Evolutionary conservation across 1,140 invertebrate species (phyloP).

Genomic region (Asbolus verrucosus): DNA sequence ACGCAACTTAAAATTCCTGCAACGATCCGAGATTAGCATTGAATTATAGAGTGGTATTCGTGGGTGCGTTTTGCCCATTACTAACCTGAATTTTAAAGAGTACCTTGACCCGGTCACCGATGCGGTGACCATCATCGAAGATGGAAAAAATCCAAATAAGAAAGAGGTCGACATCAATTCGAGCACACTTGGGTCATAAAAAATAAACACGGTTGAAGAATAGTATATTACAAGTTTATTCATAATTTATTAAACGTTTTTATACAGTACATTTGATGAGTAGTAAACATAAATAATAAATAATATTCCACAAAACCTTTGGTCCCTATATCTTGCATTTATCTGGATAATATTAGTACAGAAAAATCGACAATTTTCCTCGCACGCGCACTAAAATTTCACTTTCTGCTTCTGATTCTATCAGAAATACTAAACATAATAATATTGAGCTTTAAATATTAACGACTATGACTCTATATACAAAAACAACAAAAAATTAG

Average conservation of each 20-base stretch:
- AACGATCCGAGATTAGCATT: slow-evolving; percentile 32
- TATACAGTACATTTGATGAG: slow-evolving; percentile 49
- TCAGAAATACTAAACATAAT: neutral
- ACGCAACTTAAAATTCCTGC: slow-evolving; percentile 13
- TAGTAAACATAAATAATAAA: slow-evolving; percentile 62
- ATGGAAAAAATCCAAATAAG: slow-evolving; percentile 30
- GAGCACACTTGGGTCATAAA: too few relatives aligned
- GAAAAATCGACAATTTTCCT: too few relatives aligned
- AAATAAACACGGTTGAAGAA: too few relatives aligned
- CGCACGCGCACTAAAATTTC: too few relatives aligned
- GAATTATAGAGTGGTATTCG: slow-evolving; percentile 3
- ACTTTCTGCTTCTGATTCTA: too few relatives aligned
- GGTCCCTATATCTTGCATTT: slow-evolving; percentile 59
- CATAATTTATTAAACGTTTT: slow-evolving; percentile 39
- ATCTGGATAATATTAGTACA: slow-evolving; percentile 35
- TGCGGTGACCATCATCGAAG: neutral
- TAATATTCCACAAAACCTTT: slow-evolving; percentile 63
- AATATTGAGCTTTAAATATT: slow-evolving; percentile 54
- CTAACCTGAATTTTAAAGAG: slow-evolving; percentile 41
- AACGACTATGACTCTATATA: slow-evolving; percentile 49
- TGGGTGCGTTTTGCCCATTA: slow-evolving; percentile 9
- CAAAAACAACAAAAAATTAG: slow-evolving; percentile 50
- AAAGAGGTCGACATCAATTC: too few relatives aligned
- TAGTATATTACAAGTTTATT: slow-evolving; percentile 35
- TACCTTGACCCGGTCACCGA: slow-evolving; percentile 45